These are phyloP conservation scores for Agapornis canus DNA, from an alignment of 2,797 vertebrate species.

Conservation along the genomic window DNA sequence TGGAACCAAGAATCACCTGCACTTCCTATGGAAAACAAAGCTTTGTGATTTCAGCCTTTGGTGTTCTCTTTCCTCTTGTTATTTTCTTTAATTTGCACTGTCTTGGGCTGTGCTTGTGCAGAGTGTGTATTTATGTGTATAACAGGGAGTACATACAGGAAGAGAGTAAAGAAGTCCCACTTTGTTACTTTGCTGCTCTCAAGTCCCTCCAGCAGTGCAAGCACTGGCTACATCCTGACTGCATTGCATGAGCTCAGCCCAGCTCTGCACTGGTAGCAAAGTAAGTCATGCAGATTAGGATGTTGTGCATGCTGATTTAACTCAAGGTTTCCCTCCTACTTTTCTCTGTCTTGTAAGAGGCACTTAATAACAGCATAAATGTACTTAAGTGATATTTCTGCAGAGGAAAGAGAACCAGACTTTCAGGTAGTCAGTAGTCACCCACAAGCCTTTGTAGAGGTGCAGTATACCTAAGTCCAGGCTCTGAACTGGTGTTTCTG, in stretches of 20 bases:
- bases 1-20: not conserved
- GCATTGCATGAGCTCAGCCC: constrained; percentile 7
- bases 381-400: constrained; percentile 44
- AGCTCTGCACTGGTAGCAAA: not conserved
- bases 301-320: constrained; percentile 31
- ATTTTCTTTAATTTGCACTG: not conserved
- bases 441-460: not conserved
- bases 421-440: not conserved
- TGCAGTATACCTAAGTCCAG: not conserved
- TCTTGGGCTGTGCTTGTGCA: not conserved
- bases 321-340: constrained; percentile 11
- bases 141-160: not conserved
- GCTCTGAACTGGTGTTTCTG: not conserved
- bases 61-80: not conserved
- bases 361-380: constrained; percentile 6
- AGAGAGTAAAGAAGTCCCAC: not conserved
- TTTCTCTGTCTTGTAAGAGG: not conserved
- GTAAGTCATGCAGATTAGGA: constrained; percentile 1
- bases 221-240: constrained; percentile 17
- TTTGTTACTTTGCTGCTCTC: constrained; percentile 6
- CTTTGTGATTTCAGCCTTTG: not conserved
- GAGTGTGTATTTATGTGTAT: not conserved
- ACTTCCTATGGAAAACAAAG: not conserved
- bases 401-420: not conserved
- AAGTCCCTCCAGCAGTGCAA: constrained; percentile 18